Base-by-base conservation (phyloP, 2,888 invertebrate genomes). In the Trissolcus japonicus region DNA sequence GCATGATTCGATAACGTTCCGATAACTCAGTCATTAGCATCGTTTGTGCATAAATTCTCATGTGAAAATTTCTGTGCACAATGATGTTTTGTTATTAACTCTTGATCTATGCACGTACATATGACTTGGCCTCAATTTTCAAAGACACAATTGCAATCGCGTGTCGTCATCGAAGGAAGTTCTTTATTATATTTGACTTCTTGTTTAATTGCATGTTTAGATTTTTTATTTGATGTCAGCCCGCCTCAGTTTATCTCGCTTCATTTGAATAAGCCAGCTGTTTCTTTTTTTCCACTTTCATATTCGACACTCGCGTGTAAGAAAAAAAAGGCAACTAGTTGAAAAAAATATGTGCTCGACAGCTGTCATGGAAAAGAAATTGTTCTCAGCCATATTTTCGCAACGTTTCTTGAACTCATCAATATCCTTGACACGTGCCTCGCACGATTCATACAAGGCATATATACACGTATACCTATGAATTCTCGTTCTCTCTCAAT, bases 91-190 rank as follows among this genome's bases (percentile, higher is more conserved):
- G 76, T 80, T 81, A 82, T 81, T 75, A 81, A 80, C 59, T 67
- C 55, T 11, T 53, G 54, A 62, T 48, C 40, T 72, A 66, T 41
- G 51, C 67, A 78, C 57, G 77, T 66, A 73, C 73, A 80, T 79
- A 56, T 66, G 79, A 35, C 63, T 73, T 65, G 68, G 60, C 81
- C 83, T 72, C 82, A 73, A 82, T 83, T 77, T 79, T 80, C 82
- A 80, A 81, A 79, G 83, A 80, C 82, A 71, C 60, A 57, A 79
- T 68, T 65, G 59, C 75, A 75, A 55, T 46, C 19, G 25, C 16
- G 56, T 65, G 71, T 69, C 63, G 67, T 78, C 72, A 75, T 73
- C 68, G 48, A 65, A 65, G 76, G 72, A 76, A 68, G 72, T 72
- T 59, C 73, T 60, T 65, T 73, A 73, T 72, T 71, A 68, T 71